A percentile compares a stretch with the other conserved stretches of the same genome.
Evolutionary conservation across 2,888 invertebrate genomes (phyloP).

Genomic region (Caenorhabditis virilis): DNA sequence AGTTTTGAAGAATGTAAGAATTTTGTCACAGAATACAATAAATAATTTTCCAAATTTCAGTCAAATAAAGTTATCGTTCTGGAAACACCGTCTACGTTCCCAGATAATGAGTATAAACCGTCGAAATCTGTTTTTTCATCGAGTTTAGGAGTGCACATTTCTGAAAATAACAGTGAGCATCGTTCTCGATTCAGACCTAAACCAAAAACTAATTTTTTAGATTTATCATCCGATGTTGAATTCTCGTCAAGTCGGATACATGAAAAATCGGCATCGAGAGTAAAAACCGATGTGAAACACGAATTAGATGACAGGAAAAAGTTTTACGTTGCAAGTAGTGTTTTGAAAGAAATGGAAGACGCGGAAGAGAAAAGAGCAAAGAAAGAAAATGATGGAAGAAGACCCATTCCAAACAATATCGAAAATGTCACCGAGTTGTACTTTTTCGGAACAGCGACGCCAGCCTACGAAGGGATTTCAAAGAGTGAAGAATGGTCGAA

Average conservation of each 20-base stretch:
- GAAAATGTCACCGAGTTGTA: constrained; percentile 21
- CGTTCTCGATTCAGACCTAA: no score
- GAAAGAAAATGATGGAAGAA: constrained; percentile 8
- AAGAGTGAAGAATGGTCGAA: constrained; percentile 2
- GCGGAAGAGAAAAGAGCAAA: constrained; percentile 11
- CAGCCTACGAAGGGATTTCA: constrained; percentile 16
- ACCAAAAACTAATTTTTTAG: no score
- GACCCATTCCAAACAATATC: neutral
- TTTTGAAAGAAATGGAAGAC: constrained; percentile 18
- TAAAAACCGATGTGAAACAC: constrained; percentile 25
- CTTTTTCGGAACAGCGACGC: constrained; percentile 17
- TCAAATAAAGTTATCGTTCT: constrained; percentile 12
- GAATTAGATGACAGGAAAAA: constrained; percentile 39
- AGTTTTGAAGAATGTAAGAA: constrained; percentile 13
- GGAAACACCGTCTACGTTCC: neutral
- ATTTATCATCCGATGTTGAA: neutral
- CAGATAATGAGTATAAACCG: neutral
- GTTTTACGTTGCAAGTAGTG: constrained; percentile 34
- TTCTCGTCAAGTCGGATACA: constrained; percentile 1
- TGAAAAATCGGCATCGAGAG: neutral
- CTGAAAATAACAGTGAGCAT: neutral
- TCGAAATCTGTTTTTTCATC: neutral
- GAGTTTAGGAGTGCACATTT: neutral
- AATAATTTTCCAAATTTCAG: constrained; percentile 6
- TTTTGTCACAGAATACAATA: neutral